Evolutionary conservation across 2,113 vertebrate genomes (phyloP).

Genomic region (Ctenodactylus gundi): DNA sequence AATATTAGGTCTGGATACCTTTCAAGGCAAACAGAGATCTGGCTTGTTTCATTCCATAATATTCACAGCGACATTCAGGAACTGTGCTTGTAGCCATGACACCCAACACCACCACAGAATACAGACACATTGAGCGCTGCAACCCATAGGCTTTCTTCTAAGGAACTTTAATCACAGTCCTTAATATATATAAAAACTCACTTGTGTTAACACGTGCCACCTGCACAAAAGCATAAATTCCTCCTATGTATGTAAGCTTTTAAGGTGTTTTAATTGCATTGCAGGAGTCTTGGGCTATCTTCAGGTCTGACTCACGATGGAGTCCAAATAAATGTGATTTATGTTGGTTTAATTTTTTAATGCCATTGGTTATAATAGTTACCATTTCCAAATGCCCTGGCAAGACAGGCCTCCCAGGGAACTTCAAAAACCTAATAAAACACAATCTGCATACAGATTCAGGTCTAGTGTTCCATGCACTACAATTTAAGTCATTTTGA

Average conservation of each 20-base stretch:
- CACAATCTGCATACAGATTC: constrained; percentile 69
- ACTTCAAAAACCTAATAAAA: constrained; percentile 69
- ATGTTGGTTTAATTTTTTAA: constrained; percentile 57
- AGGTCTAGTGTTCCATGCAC: constrained; percentile 63
- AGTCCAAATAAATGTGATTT: constrained; percentile 48
- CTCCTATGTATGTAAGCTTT: constrained; percentile 61
- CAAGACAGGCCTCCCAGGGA: constrained; percentile 43
- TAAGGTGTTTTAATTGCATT: constrained; percentile 63
- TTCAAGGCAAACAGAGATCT: constrained; percentile 77
- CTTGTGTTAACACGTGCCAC: constrained; percentile 56
- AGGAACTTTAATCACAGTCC: constrained; percentile 59
- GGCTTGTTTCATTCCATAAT: constrained; percentile 73
- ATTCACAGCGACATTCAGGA: constrained; percentile 64
- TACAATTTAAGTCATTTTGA: constrained; percentile 67
- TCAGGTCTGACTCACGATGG: constrained; percentile 18
- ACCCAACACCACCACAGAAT: constrained; percentile 46
- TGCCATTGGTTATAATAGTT: constrained; percentile 58
- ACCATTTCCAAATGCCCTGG: constrained; percentile 57
- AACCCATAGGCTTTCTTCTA: constrained; percentile 59
- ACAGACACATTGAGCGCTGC: constrained; percentile 40
- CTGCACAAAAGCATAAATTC: constrained; percentile 64
- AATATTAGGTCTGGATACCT: constrained; percentile 75
- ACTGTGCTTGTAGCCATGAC: constrained; percentile 43
- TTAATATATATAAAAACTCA: constrained; percentile 60
- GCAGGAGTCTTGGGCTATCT: constrained; percentile 45